These are phyloP conservation scores for Pica pica DNA, from an alignment of 2,113 vertebrate species.

Conservation along the genomic window DNA sequence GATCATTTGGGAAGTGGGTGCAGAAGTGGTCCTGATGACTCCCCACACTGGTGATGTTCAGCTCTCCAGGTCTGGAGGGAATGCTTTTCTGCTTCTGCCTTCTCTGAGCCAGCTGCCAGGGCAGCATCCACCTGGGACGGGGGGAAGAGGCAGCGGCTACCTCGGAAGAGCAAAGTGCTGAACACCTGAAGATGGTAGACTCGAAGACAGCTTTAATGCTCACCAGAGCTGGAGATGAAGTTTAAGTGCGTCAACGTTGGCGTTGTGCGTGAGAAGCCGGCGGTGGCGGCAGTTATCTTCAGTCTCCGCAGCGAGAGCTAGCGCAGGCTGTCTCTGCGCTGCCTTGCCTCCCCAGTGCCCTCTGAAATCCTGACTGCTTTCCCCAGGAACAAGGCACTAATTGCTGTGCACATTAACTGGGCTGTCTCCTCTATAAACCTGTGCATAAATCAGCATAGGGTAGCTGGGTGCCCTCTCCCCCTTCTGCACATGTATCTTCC, in stretches of 20 bases:
- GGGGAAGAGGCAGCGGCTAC: background rate
- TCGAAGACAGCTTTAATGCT: background rate
- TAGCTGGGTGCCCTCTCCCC: background rate
- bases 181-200: background rate
- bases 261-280: background rate
- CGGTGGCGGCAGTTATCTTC: background rate
- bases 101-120: background rate
- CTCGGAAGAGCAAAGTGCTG: background rate
- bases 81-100: background rate
- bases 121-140: fast-evolving
- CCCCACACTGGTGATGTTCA: background rate
- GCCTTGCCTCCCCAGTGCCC: background rate
- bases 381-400: background rate
- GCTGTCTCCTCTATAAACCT: background rate
- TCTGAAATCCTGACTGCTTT: background rate
- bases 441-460: background rate
- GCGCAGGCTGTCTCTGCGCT: background rate
- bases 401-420: background rate
- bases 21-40: background rate
- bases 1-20: background rate
- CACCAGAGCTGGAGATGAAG: background rate
- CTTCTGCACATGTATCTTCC: fast-evolving
- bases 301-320: background rate
- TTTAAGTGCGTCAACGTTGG: background rate
- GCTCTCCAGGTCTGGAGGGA: background rate